These are phyloP conservation scores for Melipona bicolor DNA, from an alignment of 2,888 invertebrate genomes.

Conservation along the genomic window DNA sequence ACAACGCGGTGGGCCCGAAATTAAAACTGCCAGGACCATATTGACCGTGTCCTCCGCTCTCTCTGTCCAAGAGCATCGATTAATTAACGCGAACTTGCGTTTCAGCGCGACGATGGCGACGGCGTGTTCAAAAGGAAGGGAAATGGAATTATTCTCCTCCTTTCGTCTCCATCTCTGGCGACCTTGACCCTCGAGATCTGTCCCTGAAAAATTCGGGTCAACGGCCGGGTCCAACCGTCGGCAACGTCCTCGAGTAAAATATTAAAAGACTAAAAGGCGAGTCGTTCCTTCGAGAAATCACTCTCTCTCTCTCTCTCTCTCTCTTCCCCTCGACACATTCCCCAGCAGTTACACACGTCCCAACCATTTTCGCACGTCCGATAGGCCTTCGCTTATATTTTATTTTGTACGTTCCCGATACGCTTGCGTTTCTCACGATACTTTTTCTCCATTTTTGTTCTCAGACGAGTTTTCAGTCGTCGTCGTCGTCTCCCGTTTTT, in stretches of 20 bases:
- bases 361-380: not conserved
- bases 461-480: not conserved
- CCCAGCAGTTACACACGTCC: not conserved
- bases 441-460: not conserved
- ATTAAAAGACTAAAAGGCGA: slow-evolving; percentile 68
- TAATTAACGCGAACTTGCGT: slow-evolving; percentile 70
- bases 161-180: slow-evolving; percentile 12
- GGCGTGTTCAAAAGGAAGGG: slow-evolving; percentile 10
- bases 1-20: slow-evolving; percentile 58
- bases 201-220: slow-evolving; percentile 50
- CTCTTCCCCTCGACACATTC: not conserved
- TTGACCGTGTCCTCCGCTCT: slow-evolving; percentile 74
- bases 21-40: slow-evolving; percentile 74
- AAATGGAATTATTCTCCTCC: not conserved
- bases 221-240: slow-evolving; percentile 55
- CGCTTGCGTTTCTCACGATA: not conserved
- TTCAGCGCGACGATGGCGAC: slow-evolving; percentile 65
- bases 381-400: slow-evolving; percentile 26
- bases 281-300: slow-evolving; percentile 61
- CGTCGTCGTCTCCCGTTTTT: not conserved
- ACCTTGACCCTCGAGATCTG: slow-evolving; percentile 56
- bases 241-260: slow-evolving; percentile 65
- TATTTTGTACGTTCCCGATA: slow-evolving; percentile 34
- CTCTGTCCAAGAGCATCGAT: slow-evolving; percentile 67
- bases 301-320: not conserved